Percentiles rank a stretch among this genome's conserved stretches.
phyloP scores from a whole-genome alignment of 2,113 vertebrate species.

The Catharus minimus region DNA sequence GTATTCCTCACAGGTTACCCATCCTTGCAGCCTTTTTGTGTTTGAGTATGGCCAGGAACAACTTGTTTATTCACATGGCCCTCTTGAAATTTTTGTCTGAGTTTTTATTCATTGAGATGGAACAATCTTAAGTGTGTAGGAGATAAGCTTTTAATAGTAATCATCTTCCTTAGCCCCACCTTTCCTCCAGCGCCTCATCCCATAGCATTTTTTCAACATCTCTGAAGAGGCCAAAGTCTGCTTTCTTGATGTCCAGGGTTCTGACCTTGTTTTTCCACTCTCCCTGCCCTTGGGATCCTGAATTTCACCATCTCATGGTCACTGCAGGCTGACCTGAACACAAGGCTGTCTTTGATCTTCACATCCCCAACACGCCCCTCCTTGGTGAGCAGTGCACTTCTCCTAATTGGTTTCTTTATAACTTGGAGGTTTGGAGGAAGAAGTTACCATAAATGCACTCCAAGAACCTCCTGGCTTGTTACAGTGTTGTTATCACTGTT shows the following conservation, averaged over 20 bases:
- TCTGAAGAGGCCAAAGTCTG: not conserved
- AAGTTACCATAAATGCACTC: not conserved
- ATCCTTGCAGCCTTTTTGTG: not conserved
- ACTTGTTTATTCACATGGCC: not conserved
- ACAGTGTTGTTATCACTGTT: not conserved
- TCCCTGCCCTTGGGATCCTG: not conserved
- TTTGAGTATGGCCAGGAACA: not conserved
- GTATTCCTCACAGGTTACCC: not conserved
- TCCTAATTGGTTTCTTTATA: not conserved
- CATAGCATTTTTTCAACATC: not conserved
- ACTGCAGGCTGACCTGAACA: not conserved
- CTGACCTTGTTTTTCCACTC: not conserved
- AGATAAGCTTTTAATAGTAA: not conserved
- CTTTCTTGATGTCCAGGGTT: not conserved
- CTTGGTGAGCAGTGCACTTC: not conserved
- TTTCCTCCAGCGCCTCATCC: not conserved
- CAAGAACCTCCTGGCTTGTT: not conserved
- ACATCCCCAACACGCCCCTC: not conserved
- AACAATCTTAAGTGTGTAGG: not conserved
- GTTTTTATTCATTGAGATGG: not conserved
- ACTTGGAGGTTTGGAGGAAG: not conserved
- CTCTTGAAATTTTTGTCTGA: not conserved
- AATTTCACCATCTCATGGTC: not conserved
- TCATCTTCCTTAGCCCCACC: not conserved
- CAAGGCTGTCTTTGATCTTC: not conserved